Conservation (phyloP, 1,140 invertebrate genomes). For the Aphaenogaster rudis region DNA sequence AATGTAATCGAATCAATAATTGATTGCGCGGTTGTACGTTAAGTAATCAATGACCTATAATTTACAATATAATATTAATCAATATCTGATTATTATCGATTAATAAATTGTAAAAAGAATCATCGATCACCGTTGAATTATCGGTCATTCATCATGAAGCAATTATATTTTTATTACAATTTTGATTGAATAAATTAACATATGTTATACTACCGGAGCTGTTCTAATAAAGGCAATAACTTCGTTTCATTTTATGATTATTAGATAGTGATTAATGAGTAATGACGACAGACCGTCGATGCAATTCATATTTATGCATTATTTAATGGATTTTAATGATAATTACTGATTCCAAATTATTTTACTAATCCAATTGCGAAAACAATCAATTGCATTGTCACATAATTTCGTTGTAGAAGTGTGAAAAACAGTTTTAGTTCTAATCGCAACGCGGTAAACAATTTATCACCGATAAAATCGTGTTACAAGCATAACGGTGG, state of each 20-base stretch:
- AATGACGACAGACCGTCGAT: neutral
- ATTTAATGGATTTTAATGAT: constrained; percentile 35
- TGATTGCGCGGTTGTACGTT: constrained; percentile 24
- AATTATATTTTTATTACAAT: constrained; percentile 25
- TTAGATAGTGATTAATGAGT: constrained; percentile 23
- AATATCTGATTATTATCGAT: neutral
- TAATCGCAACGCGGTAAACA: neutral
- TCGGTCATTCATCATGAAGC: neutral
- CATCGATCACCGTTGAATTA: neutral
- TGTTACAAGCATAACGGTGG: neutral
- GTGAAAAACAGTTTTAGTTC: neutral
- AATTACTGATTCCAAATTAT: constrained; percentile 34
- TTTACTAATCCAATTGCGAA: constrained; percentile 1
- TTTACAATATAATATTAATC: constrained; percentile 29
- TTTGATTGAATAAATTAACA: constrained; percentile 37
- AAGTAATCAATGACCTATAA: constrained; percentile 7
- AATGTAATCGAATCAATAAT: constrained; percentile 30
- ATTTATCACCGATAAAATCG: constrained; percentile 11
- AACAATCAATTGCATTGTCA: constrained; percentile 2
- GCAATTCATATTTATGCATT: constrained; percentile 34
- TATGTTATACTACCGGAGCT: neutral
- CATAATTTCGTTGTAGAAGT: neutral
- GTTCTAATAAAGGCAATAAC: constrained; percentile 22
- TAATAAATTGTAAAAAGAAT: constrained; percentile 15
- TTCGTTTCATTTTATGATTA: constrained; percentile 27